phyloP scores from a whole-genome alignment of 2,888 invertebrate species.

The Drosophila recens region DNA sequence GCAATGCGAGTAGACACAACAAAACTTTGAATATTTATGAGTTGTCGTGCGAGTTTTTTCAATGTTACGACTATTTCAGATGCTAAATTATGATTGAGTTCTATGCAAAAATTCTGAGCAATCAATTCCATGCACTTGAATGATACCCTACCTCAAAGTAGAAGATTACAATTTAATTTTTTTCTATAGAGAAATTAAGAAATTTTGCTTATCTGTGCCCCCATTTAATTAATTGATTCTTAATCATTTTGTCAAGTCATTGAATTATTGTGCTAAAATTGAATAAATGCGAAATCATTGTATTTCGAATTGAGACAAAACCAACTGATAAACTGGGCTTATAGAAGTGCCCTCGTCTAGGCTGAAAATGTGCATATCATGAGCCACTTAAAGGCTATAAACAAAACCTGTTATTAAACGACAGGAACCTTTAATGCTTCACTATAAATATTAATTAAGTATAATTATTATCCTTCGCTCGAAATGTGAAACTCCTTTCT shows the following conservation, averaged over 20 bases:
- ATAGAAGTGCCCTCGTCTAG: constrained; percentile 2
- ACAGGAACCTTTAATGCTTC: background rate
- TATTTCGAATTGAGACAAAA: constrained; percentile 26
- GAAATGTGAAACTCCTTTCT: background rate
- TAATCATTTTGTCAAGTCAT: constrained; percentile 33
- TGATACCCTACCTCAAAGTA: constrained; percentile 7
- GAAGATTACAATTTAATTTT: background rate
- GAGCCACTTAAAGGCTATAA: constrained; percentile 10
- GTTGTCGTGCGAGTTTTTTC: constrained; percentile 56
- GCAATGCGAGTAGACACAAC: constrained; percentile 42
- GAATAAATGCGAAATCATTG: constrained; percentile 46
- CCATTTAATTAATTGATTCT: constrained; percentile 8
- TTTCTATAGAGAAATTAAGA: background rate
- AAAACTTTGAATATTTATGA: constrained; percentile 69
- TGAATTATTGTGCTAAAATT: constrained; percentile 9
- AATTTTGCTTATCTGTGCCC: constrained; percentile 20
- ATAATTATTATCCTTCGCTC: background rate
- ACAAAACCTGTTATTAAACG: background rate
- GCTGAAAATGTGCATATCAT: constrained; percentile 38
- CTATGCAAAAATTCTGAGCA: constrained; percentile 22
- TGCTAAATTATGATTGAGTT: constrained; percentile 47
- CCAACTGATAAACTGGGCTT: background rate
- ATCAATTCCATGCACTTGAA: background rate
- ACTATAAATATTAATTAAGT: background rate
- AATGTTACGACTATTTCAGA: constrained; percentile 45